Conservation (phyloP, 2,888 invertebrate species). For the Parascotia fuliginaria region DNA sequence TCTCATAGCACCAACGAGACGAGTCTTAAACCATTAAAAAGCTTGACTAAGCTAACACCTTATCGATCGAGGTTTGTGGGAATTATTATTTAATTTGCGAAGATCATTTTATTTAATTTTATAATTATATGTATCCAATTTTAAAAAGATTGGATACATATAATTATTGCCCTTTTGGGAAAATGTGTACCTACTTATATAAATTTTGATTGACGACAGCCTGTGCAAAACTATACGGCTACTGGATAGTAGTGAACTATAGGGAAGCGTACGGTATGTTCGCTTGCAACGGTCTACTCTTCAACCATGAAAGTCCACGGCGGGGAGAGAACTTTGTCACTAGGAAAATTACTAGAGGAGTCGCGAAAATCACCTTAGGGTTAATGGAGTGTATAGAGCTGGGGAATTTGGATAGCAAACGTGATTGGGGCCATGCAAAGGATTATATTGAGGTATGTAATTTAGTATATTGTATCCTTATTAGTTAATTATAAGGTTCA, state of each 20-base stretch:
- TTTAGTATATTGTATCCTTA: too few species aligned
- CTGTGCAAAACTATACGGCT: slow-evolving; percentile 97
- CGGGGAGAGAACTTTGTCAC: slow-evolving; percentile 99
- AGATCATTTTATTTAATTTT: too few species aligned
- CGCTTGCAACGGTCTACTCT: slow-evolving; percentile 97
- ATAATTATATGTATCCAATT: background rate
- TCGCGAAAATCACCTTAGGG: slow-evolving; percentile 97
- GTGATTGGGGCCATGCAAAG: slow-evolving; percentile 99
- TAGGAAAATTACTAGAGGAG: slow-evolving; percentile 98
- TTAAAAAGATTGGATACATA: too few species aligned
- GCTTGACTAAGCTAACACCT: too few species aligned
- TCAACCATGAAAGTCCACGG: slow-evolving; percentile 98
- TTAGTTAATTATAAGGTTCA: too few species aligned
- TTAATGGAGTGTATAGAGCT: slow-evolving; percentile 94
- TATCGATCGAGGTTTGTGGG: too few species aligned
- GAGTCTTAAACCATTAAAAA: too few species aligned
- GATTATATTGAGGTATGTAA: slow-evolving; percentile 95
- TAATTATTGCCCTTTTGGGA: too few species aligned
- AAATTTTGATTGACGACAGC: slow-evolving; percentile 82
- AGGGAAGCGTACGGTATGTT: slow-evolving; percentile 98
- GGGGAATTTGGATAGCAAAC: slow-evolving; percentile 97
- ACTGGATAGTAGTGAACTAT: slow-evolving; percentile 98
- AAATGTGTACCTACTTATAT: too few species aligned
- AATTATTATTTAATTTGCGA: too few species aligned
- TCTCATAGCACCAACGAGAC: too few species aligned